Evolutionary conservation across 1,140 invertebrate genomes (phyloP).

Genomic region (Rhyzopertha dominica): DNA sequence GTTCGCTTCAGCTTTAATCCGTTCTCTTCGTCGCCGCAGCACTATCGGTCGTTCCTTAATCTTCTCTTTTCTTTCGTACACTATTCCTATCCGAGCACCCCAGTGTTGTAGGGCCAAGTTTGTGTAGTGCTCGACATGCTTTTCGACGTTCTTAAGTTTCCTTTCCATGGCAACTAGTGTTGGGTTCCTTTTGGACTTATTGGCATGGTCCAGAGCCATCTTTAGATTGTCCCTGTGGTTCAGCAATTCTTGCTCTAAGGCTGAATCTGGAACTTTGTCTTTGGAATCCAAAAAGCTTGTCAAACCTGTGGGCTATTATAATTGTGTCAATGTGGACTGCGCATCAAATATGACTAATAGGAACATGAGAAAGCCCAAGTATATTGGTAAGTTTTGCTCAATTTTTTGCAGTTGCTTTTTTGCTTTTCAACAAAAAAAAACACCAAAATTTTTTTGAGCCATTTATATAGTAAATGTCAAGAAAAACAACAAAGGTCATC

Average conservation of each 20-base stretch:
- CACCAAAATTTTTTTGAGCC: no score
- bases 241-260: constrained; percentile 59
- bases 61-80: constrained; percentile 59
- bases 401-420: no score
- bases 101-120: constrained; percentile 84
- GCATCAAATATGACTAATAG: no score
- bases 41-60: constrained; percentile 76
- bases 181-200: constrained; percentile 57
- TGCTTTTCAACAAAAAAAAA: no score
- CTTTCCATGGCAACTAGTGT: constrained; percentile 67
- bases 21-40: constrained; percentile 80
- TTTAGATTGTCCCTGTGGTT: constrained; percentile 92
- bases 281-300: constrained; percentile 84
- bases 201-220: constrained; percentile 80
- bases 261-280: constrained; percentile 75
- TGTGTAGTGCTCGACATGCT: constrained; percentile 66
- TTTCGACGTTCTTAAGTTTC: constrained; percentile 72
- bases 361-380: no score
- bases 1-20: constrained; percentile 89
- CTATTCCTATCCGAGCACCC: constrained; percentile 70
- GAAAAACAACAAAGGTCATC: no score
- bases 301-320: constrained; percentile 73
- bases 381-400: no score
- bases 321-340: no score
- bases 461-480: no score